Percentiles rank a stretch among this genome's conserved stretches.
Evolutionary conservation across 2,113 vertebrate species (phyloP).

Genomic region (Tamias sibiricus): DNA sequence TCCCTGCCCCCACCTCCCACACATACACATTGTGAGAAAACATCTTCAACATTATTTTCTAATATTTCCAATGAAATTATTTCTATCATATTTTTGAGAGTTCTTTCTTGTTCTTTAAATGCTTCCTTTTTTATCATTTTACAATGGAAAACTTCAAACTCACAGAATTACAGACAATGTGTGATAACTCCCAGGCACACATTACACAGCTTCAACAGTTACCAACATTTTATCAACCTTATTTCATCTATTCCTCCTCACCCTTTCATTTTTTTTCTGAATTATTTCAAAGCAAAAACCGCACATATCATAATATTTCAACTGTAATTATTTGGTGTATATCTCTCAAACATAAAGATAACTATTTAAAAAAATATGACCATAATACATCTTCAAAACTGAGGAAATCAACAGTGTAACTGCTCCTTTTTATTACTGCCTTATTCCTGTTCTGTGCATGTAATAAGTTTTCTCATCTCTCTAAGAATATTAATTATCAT

Average conservation of each 20-base stretch:
- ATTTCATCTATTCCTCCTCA: neutral
- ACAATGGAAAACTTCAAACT: conserved; percentile 43
- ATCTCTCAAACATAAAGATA: neutral
- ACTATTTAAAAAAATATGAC: neutral
- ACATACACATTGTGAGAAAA: neutral
- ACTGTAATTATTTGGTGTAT: neutral
- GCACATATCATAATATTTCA: neutral
- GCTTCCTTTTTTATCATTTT: neutral
- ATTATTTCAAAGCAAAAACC: conserved; percentile 44
- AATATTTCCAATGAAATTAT: neutral
- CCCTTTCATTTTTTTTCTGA: neutral
- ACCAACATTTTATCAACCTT: neutral
- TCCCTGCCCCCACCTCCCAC: neutral
- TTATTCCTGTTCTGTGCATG: neutral
- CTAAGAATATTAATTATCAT: neutral
- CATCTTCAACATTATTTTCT: neutral
- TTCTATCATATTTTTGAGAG: neutral
- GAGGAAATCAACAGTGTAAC: neutral
- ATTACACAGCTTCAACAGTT: neutral
- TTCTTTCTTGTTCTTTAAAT: conserved; percentile 17
- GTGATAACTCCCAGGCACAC: neutral
- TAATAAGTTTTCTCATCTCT: neutral
- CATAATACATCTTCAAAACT: neutral
- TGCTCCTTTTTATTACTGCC: neutral
- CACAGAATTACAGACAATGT: neutral